Evolutionary conservation across 2,113 vertebrate species (phyloP).

Genomic region (Pleuronectes platessa): DNA sequence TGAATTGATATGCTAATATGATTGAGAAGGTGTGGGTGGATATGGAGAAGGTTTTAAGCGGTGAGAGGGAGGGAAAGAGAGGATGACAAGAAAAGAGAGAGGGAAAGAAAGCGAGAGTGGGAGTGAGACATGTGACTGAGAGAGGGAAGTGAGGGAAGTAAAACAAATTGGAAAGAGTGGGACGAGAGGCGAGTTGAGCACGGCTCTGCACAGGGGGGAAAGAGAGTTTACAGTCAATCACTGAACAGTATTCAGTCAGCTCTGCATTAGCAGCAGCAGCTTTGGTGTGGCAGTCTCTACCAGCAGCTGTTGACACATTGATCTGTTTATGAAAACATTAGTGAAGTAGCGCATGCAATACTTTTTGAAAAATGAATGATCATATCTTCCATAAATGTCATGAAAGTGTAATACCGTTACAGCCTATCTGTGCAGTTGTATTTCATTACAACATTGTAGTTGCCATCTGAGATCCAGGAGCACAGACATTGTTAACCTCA

Average conservation of each 20-base stretch:
- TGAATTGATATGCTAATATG: conserved; percentile 78
- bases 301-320: too few relatives aligned
- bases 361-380: too few relatives aligned
- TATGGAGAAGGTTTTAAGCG: conserved; percentile 72
- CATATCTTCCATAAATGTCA: too few relatives aligned
- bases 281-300: not conserved
- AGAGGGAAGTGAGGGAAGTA: conserved; percentile 50
- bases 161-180: conserved; percentile 58
- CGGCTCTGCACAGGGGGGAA: conserved; percentile 28
- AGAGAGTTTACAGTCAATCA: conserved; percentile 52
- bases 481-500: too few relatives aligned
- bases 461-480: too few relatives aligned
- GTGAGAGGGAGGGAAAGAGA: conserved; percentile 17
- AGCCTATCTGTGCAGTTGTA: too few relatives aligned
- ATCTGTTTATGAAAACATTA: too few relatives aligned
- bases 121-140: conserved; percentile 47
- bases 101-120: conserved; percentile 49
- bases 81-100: conserved; percentile 52
- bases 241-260: conserved; percentile 43
- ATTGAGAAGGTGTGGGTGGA: conserved; percentile 76
- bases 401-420: too few relatives aligned
- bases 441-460: too few relatives aligned
- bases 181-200: conserved; percentile 40
- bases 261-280: conserved; percentile 13
- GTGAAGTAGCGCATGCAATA: too few relatives aligned